Percentiles rank a stretch among this genome's conserved stretches.
phyloP scores from a whole-genome alignment of 1,140 invertebrate species.

The Ganaspis sp. region DNA sequence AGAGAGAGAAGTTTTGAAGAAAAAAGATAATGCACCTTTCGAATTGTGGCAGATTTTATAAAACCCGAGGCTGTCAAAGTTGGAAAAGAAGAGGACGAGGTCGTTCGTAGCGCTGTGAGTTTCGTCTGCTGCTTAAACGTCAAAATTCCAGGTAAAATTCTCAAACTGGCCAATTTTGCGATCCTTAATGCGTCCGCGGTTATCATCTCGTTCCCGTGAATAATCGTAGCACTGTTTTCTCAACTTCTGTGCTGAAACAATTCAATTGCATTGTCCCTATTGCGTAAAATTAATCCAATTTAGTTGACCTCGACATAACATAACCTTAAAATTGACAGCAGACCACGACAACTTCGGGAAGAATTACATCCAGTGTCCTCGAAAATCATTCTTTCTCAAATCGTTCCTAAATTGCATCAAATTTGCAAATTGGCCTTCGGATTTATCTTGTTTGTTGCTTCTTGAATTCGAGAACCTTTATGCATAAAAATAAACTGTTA shows the following conservation, averaged over 20 bases:
- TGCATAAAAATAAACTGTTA: background rate
- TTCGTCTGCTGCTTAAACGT: slow-evolving; percentile 57
- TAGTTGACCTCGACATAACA: slow-evolving; percentile 71
- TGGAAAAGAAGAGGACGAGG: slow-evolving; percentile 52
- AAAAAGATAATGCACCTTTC: slow-evolving; percentile 33
- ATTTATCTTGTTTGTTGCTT: no score
- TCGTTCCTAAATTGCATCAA: background rate
- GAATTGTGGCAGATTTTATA: slow-evolving; percentile 59
- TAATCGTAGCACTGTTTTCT: slow-evolving; percentile 36
- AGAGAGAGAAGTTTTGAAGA: background rate
- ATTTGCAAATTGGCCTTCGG: no score
- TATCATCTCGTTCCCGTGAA: slow-evolving; percentile 56
- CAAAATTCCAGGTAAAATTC: slow-evolving; percentile 65
- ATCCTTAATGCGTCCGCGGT: slow-evolving; percentile 64
- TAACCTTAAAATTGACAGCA: slow-evolving; percentile 53
- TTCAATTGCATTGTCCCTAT: slow-evolving; percentile 64
- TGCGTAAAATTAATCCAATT: slow-evolving; percentile 76
- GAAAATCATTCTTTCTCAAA: background rate
- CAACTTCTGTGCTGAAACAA: slow-evolving; percentile 48
- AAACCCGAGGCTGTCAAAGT: slow-evolving; percentile 53
- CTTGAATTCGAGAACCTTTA: background rate
- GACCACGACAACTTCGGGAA: background rate
- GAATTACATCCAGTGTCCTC: background rate
- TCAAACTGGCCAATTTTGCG: slow-evolving; percentile 56
- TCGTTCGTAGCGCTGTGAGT: slow-evolving; percentile 61